Conservation (phyloP, 2,888 invertebrate genomes). For the Clitarchus hookeri region DNA sequence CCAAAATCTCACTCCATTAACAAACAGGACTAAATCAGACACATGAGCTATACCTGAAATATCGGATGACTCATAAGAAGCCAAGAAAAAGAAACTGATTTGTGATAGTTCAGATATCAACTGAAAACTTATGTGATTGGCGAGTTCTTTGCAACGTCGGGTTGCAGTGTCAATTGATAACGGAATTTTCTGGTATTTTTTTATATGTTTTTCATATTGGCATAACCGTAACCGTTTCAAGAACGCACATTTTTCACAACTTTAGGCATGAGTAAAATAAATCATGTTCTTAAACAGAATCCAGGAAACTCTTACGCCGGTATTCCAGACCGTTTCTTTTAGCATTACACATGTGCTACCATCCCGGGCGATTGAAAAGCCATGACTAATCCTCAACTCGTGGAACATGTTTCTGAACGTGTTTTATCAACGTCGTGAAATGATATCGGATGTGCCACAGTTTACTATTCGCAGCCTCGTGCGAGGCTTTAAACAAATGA, state of each 20-base stretch:
- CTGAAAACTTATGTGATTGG: not conserved
- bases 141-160: constrained; percentile 5
- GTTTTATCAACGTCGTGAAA: too few species aligned
- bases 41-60: not conserved
- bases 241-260: not conserved
- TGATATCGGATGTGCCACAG: too few species aligned
- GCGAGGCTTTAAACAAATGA: too few species aligned
- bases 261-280: not conserved
- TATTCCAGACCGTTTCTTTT: too few species aligned
- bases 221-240: constrained; percentile 12
- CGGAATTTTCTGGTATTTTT: not conserved
- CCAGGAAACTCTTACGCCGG: constrained; percentile 18
- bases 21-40: not conserved
- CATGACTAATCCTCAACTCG: too few species aligned
- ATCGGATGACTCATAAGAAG: not conserved
- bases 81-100: not conserved
- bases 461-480: too few species aligned
- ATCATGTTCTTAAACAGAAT: not conserved
- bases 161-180: not conserved
- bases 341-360: too few species aligned
- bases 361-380: too few species aligned
- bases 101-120: constrained; percentile 17
- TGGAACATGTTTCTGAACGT: too few species aligned
- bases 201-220: not conserved
- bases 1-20: not conserved